Evolutionary conservation across 2,888 invertebrate species (phyloP).

Genomic region (Troilus luridus): DNA sequence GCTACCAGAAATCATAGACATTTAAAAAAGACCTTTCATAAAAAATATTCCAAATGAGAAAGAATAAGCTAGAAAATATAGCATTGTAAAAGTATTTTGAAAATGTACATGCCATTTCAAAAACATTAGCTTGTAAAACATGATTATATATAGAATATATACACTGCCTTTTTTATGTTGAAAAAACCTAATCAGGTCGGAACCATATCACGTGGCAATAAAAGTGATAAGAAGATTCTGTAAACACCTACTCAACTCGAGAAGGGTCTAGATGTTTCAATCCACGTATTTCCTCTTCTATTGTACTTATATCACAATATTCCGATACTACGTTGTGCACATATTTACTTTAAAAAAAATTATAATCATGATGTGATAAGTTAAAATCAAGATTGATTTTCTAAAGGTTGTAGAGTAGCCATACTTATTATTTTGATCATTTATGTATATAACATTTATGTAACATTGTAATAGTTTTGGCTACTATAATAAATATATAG

Average conservation of each 20-base stretch:
- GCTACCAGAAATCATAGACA: too few relatives aligned
- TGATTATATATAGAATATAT: neutral
- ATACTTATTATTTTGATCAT: too few relatives aligned
- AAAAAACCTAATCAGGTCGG: neutral
- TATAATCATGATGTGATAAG: too few relatives aligned
- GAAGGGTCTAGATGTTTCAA: constrained; percentile 28
- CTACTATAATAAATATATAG: too few relatives aligned
- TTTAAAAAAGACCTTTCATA: too few relatives aligned
- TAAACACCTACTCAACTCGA: constrained; percentile 23
- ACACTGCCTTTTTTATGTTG: neutral
- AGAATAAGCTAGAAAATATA: too few relatives aligned
- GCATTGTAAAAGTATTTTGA: neutral
- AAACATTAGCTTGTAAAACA: neutral
- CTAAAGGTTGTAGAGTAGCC: too few relatives aligned
- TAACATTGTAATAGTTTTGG: too few relatives aligned
- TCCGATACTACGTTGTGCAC: neutral
- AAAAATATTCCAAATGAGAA: too few relatives aligned
- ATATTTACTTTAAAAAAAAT: neutral
- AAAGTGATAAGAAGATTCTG: constrained; percentile 22
- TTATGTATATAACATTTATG: too few relatives aligned
- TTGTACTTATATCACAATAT: neutral
- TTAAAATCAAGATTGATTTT: too few relatives aligned
- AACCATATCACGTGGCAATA: constrained; percentile 26
- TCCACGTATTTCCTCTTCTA: neutral
- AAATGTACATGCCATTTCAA: neutral